Evolutionary conservation across 2,888 invertebrate genomes (phyloP).

Genomic region (Leptarthrus brevirostris): DNA sequence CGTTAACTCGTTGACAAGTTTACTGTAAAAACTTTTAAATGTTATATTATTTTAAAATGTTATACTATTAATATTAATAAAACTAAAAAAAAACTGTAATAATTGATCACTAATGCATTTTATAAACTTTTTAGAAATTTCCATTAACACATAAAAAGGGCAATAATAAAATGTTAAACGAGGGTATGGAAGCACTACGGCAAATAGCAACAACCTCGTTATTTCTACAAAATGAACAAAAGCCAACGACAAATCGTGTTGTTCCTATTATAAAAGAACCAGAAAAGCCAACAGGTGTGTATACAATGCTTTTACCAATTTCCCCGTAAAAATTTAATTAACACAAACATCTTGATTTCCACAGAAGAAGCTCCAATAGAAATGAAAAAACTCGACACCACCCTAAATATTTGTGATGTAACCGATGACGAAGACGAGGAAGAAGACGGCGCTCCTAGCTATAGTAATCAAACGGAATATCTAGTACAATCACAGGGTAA

Average conservation of each 20-base stretch:
- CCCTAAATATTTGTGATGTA: slow-evolving; percentile 62
- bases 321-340: background rate
- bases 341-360: background rate
- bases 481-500: slow-evolving; percentile 59
- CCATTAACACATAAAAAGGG: slow-evolving; percentile 65
- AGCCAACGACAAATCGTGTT: slow-evolving; percentile 63
- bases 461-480: slow-evolving; percentile 51
- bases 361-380: slow-evolving; percentile 62
- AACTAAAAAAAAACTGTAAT: too few relatives aligned
- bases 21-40: too few relatives aligned
- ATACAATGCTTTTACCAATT: background rate
- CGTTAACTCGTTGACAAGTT: too few relatives aligned
- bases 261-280: slow-evolving; percentile 67
- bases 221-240: slow-evolving; percentile 68
- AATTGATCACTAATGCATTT: too few relatives aligned
- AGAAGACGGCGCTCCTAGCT: slow-evolving; percentile 50
- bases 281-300: slow-evolving; percentile 59
- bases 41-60: too few relatives aligned
- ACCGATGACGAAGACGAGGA: slow-evolving; percentile 62
- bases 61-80: too few relatives aligned
- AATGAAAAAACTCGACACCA: slow-evolving; percentile 64
- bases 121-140: slow-evolving; percentile 61
- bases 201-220: slow-evolving; percentile 68
- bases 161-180: slow-evolving; percentile 66
- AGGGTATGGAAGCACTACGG: slow-evolving; percentile 67